phyloP scores from a whole-genome alignment of 2,113 vertebrate genomes.

The Sapayoa aenigma region DNA sequence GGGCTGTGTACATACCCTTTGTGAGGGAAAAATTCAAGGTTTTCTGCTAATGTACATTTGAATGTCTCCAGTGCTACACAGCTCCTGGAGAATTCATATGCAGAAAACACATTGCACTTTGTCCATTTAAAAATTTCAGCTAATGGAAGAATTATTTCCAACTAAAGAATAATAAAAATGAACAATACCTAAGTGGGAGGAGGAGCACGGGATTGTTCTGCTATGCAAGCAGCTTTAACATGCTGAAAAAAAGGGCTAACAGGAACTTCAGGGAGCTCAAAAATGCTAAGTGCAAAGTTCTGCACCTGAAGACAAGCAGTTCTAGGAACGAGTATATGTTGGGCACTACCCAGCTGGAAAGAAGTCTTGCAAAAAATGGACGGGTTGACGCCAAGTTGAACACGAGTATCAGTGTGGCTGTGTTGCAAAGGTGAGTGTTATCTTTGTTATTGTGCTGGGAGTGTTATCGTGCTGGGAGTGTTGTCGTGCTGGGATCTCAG shows the following conservation, averaged over 20 bases:
- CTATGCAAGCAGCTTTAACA: background rate
- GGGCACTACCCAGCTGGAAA: background rate
- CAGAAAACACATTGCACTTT: background rate
- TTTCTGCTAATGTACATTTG: background rate
- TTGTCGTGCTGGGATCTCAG: too few species aligned
- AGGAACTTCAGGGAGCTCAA: background rate
- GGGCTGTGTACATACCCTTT: rapidly evolving
- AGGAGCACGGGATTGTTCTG: background rate
- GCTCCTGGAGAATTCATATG: background rate
- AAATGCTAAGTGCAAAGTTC: background rate
- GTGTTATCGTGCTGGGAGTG: too few species aligned
- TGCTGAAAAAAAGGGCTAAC: background rate
- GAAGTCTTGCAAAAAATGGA: background rate
- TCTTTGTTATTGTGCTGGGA: too few species aligned
- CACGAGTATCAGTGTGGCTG: background rate
- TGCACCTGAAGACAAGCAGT: background rate
- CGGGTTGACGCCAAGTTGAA: background rate
- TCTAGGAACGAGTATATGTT: rapidly evolving
- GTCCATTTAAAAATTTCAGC: background rate
- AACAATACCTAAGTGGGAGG: background rate
- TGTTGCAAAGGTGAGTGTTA: background rate
- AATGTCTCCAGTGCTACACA: background rate
- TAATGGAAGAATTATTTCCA: background rate
- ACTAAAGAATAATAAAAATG: background rate
- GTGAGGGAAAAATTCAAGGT: background rate